Evolutionary conservation across 30 jellyfish, hydroid and myxozoan genomes (phyloP).

Genomic region (Morbakka virulenta): DNA sequence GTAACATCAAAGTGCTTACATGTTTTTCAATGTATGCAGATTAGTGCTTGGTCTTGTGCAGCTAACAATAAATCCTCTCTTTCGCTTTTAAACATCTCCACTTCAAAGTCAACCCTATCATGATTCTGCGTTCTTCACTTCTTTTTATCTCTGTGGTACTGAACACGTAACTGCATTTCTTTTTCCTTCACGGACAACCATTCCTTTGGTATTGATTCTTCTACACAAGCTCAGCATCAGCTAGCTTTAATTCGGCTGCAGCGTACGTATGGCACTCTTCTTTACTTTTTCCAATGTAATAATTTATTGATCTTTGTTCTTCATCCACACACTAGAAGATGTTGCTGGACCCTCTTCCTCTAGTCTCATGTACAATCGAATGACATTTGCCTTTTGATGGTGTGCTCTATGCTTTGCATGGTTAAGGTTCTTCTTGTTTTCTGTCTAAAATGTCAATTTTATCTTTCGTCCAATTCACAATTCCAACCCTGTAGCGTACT

Average conservation of each 20-base stretch:
- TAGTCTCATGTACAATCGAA: not conserved
- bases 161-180: conserved; percentile 19
- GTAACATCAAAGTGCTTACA: too few species aligned
- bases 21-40: too few species aligned
- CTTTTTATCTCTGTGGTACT: conserved; percentile 14
- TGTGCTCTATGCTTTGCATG: conserved; percentile 2
- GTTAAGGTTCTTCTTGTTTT: conserved; percentile 17
- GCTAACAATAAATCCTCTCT: conserved; percentile 12
- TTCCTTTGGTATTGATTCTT: conserved; percentile 14
- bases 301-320: too few species aligned
- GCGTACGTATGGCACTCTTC: not conserved
- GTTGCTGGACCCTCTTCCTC: conserved; percentile 21
- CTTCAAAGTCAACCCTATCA: conserved; percentile 29
- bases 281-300: conserved; percentile 6
- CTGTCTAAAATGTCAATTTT: too few species aligned
- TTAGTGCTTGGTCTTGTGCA: too few species aligned
- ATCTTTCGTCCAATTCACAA: too few species aligned
- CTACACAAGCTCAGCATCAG: conserved; percentile 38
- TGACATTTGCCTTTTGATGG: too few species aligned
- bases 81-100: conserved; percentile 27
- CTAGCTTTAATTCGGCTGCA: conserved; percentile 14
- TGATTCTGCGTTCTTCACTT: conserved; percentile 29
- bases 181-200: too few species aligned
- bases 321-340: conserved; percentile 1
- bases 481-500: conserved; percentile 21